Evolutionary conservation across 2,113 vertebrate species (phyloP).

Genomic region (Cryptotis parvus): DNA sequence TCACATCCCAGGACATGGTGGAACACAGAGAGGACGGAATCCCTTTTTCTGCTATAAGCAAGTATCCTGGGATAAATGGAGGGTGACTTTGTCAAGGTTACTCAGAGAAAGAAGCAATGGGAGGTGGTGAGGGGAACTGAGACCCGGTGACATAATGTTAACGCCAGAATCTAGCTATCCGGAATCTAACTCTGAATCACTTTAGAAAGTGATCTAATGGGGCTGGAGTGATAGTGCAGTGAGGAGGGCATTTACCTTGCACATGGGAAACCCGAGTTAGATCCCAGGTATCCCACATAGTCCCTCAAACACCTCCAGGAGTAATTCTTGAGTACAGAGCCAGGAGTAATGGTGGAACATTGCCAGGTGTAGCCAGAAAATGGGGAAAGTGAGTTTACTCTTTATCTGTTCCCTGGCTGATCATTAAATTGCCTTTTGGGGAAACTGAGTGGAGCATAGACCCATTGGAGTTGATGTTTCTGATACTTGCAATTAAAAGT

Average conservation of each 20-base stretch:
- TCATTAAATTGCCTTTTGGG: background rate
- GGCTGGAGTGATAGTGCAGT: too few species aligned
- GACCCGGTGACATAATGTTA: background rate
- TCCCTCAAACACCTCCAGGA: too few species aligned
- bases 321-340: too few species aligned
- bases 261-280: too few species aligned
- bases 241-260: too few species aligned
- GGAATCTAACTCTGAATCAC: too few species aligned
- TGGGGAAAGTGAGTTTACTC: background rate
- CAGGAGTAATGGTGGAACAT: too few species aligned
- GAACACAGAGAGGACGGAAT: background rate
- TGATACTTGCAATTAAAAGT: conserved; percentile 3
- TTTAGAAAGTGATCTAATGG: background rate
- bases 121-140: background rate
- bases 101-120: background rate
- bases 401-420: background rate
- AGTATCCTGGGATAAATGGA: too few species aligned
- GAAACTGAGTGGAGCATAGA: background rate
- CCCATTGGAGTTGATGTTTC: conserved; percentile 14
- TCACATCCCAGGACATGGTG: background rate
- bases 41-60: background rate
- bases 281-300: too few species aligned
- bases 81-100: background rate
- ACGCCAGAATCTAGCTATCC: background rate
- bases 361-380: too few species aligned